A percentile compares a stretch with the other conserved stretches of the same genome.
Evolutionary conservation across 2,888 invertebrate species (phyloP).

Genomic region (Timandra comae): DNA sequence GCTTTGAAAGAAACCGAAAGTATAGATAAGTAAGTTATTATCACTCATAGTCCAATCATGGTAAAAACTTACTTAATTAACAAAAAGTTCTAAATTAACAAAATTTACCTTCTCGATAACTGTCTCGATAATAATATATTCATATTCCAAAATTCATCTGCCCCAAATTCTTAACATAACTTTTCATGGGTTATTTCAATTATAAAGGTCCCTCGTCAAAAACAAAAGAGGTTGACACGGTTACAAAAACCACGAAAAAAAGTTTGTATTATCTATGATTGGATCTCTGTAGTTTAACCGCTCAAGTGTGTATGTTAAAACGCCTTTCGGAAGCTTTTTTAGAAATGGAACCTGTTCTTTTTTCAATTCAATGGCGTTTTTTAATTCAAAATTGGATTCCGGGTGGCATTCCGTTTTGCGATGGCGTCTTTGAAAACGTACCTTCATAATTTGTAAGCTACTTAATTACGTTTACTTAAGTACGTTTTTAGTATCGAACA

Average conservation of each 20-base stretch:
- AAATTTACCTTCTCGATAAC: no score
- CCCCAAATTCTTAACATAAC: slow-evolving; percentile 70
- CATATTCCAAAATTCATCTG: slow-evolving; percentile 54
- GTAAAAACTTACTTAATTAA: no score
- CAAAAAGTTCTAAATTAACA: no score
- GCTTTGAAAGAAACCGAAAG: no score
- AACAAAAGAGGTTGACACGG: slow-evolving; percentile 73
- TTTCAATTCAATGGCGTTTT: slow-evolving; percentile 4
- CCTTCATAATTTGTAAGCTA: no score
- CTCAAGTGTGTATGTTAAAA: slow-evolving; percentile 64
- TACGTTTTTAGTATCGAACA: no score
- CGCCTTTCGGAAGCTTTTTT: slow-evolving; percentile 63
- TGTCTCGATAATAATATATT: no score
- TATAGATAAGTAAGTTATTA: no score
- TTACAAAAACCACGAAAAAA: slow-evolving; percentile 45
- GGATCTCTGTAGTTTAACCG: slow-evolving; percentile 72
- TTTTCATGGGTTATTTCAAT: slow-evolving; percentile 70
- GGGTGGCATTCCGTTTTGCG: slow-evolving; percentile 24
- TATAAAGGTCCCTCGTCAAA: slow-evolving; percentile 70
- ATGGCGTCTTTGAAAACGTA: no score
- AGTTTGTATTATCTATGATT: slow-evolving; percentile 70
- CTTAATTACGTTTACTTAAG: no score
- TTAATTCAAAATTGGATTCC: slow-evolving; percentile 21
- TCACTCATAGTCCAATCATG: no score
- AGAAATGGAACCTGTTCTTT: slow-evolving; percentile 20